Base-by-base conservation (phyloP, 2,888 invertebrate species). In the Epinotia nisella region DNA sequence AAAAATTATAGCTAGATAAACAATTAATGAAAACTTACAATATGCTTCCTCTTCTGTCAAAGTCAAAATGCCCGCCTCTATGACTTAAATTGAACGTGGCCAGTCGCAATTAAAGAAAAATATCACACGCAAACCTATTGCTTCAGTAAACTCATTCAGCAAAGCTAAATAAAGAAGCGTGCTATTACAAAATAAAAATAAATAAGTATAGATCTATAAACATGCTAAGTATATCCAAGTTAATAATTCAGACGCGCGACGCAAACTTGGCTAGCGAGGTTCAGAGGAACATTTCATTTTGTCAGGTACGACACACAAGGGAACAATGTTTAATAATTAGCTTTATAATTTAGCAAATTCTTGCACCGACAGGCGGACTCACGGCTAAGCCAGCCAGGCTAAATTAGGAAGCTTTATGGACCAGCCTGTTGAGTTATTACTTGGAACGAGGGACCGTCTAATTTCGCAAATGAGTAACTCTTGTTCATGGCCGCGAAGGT, bases 281-380 rank as follows among this genome's bases (percentile, higher is more conserved):
- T 78, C 76, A 80, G 78, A 77, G 76, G 81, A 86, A 83, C 87
- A 84, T 88, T 90, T 86, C 89, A 86, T 86, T 87, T 87, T 83
- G 85, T 82, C 83, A 81, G 84, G 86, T 88, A 92, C 89, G 88
- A 83, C 86, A 82, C 92, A 82, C 91, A 49, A 70, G 92, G 92
- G 92, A 90, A 82, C 91, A 83, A 90, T 91, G 87, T 84, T 86
- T 91, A 90, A 90, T 92, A 91, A 77, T 77, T 77, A 91, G 90
- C 87, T 91, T 89, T 88, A 91, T 91, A 91, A 91, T 92, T 91
- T 90, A 91, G 87, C 83, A 86, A 87, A 89, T 84, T 84, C 83
- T 80, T 76, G 78, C 75, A 83, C 81, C 79, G 80, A 82, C 82
- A 81, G 76, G 78, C 80, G 85, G 87, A 89, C 87, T 88, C 89